Evolutionary conservation across 2,113 vertebrate genomes (phyloP).

Genomic region (Tichodroma muraria): DNA sequence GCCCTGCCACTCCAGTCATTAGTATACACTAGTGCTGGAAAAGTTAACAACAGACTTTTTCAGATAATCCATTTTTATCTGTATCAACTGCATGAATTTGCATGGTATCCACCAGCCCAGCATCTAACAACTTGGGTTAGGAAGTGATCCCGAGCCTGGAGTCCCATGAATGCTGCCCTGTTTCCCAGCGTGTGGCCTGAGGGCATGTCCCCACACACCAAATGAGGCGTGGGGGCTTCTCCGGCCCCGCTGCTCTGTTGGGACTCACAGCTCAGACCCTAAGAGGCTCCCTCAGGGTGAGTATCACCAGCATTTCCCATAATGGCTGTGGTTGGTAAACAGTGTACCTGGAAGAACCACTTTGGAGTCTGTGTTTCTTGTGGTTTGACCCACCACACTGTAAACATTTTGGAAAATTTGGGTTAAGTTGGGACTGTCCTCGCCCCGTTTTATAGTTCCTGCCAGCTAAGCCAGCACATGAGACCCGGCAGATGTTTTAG

Average conservation of each 20-base stretch:
- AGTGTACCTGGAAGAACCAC: background rate
- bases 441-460: background rate
- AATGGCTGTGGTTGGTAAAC: background rate
- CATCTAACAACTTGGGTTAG: background rate
- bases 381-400: background rate
- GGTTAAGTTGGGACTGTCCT: background rate
- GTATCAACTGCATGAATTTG: background rate
- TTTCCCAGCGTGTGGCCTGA: background rate
- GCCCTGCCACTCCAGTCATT: background rate
- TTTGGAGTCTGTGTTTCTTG: background rate
- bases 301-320: background rate
- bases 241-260: fast-evolving
- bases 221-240: background rate
- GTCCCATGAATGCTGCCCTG: background rate
- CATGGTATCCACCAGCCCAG: background rate
- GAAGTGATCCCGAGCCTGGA: background rate
- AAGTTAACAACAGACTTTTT: background rate
- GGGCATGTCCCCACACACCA: background rate
- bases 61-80: background rate
- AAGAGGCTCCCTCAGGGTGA: background rate
- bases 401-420: background rate
- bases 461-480: background rate
- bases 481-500: constrained; percentile 9
- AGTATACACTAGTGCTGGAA: background rate
- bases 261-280: background rate